A percentile compares a stretch with the other conserved stretches of the same genome.
Evolutionary conservation across 2,113 vertebrate genomes (phyloP).

Genomic region (Oryzias woworae): DNA sequence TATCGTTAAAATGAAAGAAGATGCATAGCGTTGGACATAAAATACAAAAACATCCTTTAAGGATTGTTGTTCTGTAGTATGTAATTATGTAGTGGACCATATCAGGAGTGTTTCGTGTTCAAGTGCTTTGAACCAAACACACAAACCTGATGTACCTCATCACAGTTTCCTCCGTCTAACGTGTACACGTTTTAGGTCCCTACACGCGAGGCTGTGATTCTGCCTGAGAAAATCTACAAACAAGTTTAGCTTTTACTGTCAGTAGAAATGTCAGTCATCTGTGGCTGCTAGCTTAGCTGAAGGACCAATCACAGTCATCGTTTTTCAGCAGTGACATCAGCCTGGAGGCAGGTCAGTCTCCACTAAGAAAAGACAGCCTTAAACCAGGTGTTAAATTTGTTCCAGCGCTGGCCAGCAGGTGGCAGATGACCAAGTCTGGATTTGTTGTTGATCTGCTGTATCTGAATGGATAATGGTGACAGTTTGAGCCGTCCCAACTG

Average conservation of each 20-base stretch:
- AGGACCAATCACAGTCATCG: background rate
- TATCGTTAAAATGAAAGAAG: background rate
- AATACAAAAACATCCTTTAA: constrained; percentile 46
- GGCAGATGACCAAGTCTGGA: background rate
- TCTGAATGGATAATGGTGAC: constrained; percentile 7
- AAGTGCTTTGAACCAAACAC: constrained; percentile 28
- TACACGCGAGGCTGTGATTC: constrained; percentile 10
- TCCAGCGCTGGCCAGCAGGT: constrained; percentile 10
- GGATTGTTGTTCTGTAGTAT: constrained; percentile 41
- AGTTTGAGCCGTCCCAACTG: background rate
- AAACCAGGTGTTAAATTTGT: background rate
- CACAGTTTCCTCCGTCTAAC: constrained; percentile 39
- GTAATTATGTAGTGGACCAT: constrained; percentile 22
- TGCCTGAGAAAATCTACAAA: constrained; percentile 21
- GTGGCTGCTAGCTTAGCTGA: background rate
- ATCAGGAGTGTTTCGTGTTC: constrained; percentile 24
- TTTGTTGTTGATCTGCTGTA: background rate
- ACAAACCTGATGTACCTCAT: constrained; percentile 36
- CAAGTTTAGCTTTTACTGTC: background rate
- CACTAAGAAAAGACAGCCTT: constrained; percentile 18
- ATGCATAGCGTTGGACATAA: constrained; percentile 48
- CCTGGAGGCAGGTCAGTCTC: constrained; percentile 1
- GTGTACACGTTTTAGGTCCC: constrained; percentile 8
- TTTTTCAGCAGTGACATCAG: constrained; percentile 7
- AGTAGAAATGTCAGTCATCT: background rate